Base-by-base conservation (phyloP, 2,888 invertebrate species). In the Epirrhoe alternata region DNA sequence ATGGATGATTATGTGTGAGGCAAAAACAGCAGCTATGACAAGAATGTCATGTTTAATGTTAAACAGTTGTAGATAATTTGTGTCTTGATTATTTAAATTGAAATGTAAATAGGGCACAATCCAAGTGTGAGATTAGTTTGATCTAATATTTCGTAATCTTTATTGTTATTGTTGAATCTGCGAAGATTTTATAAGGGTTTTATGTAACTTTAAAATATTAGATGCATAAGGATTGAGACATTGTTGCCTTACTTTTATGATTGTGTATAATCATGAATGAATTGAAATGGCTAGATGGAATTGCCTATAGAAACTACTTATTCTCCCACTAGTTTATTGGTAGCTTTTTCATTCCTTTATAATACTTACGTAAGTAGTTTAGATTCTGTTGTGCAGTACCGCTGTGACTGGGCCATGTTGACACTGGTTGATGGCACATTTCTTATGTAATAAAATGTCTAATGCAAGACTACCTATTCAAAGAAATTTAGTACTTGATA, bases 241-340 rank as follows among this genome's bases (percentile, higher is more conserved):
- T 58, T 84, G 86, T 87, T 89, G 88, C 89, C 88, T 90, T 90
- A 86, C 78, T 83, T 81, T 70, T 59, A 64, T 53, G 52, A 63
- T 60, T 58, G 59, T 60, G 14, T 59, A 52, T 63, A 52, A 55
- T 74, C 59, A 55, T 70, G 70, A 78, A 70, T 66, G 62, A 74
- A 63, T 70, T 62, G 70, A 69, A 69, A 78, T 77, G 82, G 79
- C 78, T 85, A 76, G 71, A 77, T 75, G 84, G 82, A 84, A 85
- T 86, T 85, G 83, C 79, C 84, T 82, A 77, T 65, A 58, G 55
- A 52, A 76, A 76, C 74, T 76, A 82, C 74, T 73, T 75, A 75
- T 75, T 60, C 56, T 81, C 73, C 76, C 74, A 68, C 71, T 72
- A 73, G 70, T 77, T 75, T 73, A 76, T 77, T 77, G 76, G 66